Base-by-base conservation (phyloP, 2,113 vertebrate species). In the Dinomys branickii region DNA sequence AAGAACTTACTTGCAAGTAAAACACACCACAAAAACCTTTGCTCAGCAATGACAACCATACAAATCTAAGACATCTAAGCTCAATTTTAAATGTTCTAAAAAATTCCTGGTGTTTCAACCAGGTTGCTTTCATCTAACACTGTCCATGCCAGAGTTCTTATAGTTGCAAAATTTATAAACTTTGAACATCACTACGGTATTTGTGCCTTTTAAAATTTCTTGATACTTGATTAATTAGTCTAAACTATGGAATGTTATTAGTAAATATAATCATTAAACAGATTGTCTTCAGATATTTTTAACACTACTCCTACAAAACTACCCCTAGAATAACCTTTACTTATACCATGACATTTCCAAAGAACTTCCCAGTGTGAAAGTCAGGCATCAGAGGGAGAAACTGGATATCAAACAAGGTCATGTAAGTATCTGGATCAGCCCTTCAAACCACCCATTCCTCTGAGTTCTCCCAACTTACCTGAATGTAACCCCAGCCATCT, bases 401-500 rank as follows among this genome's bases (percentile, higher is more conserved):
- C 1, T 10, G 61, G 85, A 61, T 24, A 4, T 47, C 82, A 83
- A 24, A 26, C 38, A 19, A 93, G 81, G 61, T 88, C 85, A 47
- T 22, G 4, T 0, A 4, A 0, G 1, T 50, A 65, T 85, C 78
- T 52, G 47, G n/a, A 59, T 81, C 33, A 4, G 63, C 52, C 38
- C 67, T 80, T 63, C 38, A 24, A 1, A 1, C 12, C 5, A 3
- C 47, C 38, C 3, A 2, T 30, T 33, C 6, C 73, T 67, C 33
- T 1, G 0, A 5, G 35, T 19, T 14, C 26, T 50, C 50, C 50
- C 30, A 2, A 63, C 99, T 98, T 94, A 99, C 99, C 98, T 99
- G 98, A 98, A 99, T 4, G 98, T 88, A 92, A 99, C 77, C 41
- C 99, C 98, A 17, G 99, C 99, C 99, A 99, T 98, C 91, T 98